Evolutionary conservation across 2,797 vertebrate species (phyloP).

Genomic region (Arctocebus calabarensis): DNA sequence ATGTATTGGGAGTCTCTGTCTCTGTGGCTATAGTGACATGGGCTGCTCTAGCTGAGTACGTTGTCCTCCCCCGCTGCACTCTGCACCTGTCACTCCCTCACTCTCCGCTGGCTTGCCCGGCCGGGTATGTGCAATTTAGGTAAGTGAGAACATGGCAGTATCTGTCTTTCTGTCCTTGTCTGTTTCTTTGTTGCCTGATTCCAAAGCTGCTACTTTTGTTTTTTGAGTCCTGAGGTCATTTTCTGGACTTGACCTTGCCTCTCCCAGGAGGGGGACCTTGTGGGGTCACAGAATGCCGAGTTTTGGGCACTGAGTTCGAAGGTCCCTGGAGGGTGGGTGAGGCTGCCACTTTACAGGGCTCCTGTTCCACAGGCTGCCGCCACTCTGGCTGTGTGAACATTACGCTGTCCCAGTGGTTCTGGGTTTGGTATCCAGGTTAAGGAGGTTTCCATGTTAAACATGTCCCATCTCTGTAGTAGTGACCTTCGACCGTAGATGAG

Average conservation of each 20-base stretch:
- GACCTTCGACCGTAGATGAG: neutral
- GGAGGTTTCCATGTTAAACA: neutral
- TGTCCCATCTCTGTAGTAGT: fast-evolving
- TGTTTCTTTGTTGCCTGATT: neutral
- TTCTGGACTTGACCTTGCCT: neutral
- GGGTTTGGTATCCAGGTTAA: neutral
- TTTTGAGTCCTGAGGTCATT: neutral
- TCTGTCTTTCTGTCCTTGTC: neutral
- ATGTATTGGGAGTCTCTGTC: neutral
- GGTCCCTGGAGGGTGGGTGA: neutral
- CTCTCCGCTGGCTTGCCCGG: neutral
- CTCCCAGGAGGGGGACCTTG: neutral
- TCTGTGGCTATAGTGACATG: too few relatives aligned
- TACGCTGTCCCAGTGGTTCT: neutral
- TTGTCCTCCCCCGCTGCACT: too few relatives aligned
- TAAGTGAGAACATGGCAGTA: neutral
- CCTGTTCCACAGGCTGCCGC: fast-evolving
- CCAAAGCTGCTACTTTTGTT: neutral
- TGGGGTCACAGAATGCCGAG: neutral
- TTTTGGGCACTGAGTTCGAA: neutral
- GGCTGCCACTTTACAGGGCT: fast-evolving
- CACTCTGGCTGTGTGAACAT: neutral
- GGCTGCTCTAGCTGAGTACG: too few relatives aligned
- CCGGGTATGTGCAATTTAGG: neutral
- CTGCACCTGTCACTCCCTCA: too few relatives aligned